A percentile compares a stretch with the other conserved stretches of the same genome.
phyloP scores from a whole-genome alignment of 2,888 invertebrate species.

The Caenorhabditis zanzibari region DNA sequence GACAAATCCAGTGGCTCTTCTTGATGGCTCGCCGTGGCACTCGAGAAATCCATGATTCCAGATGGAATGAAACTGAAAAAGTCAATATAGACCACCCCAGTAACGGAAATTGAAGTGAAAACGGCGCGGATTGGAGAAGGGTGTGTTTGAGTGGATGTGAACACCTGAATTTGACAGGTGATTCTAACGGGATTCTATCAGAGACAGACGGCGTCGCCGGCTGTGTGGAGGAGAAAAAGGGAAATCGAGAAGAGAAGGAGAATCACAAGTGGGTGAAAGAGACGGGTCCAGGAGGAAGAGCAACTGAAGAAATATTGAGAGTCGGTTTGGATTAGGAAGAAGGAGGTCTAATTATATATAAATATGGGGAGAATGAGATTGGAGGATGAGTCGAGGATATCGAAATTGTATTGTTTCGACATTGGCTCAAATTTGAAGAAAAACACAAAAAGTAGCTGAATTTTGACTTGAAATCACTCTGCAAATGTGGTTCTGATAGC shows the following conservation, averaged over 20 bases:
- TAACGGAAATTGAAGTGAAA: slow-evolving; percentile 21
- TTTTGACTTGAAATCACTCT: too few relatives aligned
- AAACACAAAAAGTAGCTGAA: too few relatives aligned
- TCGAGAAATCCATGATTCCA: slow-evolving; percentile 40
- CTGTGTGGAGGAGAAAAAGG: slow-evolving; percentile 13
- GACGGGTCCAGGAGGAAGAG: background rate
- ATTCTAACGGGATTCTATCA: slow-evolving; percentile 63
- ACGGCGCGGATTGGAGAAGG: slow-evolving; percentile 26
- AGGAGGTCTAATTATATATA: slow-evolving; percentile 26
- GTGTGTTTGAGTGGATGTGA: slow-evolving; percentile 25
- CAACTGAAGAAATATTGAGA: background rate
- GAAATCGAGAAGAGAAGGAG: background rate
- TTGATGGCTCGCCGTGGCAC: slow-evolving; percentile 29
- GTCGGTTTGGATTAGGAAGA: background rate
- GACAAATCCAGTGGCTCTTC: slow-evolving; percentile 63
- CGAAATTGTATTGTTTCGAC: background rate
- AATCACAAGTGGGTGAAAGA: slow-evolving; percentile 39
- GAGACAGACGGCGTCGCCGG: slow-evolving; percentile 48
- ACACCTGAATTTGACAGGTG: slow-evolving; percentile 71
- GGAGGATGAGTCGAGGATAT: background rate
- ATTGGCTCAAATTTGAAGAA: too few relatives aligned
- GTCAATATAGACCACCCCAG: background rate
- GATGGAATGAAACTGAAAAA: background rate
- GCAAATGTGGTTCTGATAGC: too few relatives aligned
- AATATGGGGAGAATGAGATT: background rate